Evolutionary conservation across 2,888 invertebrate genomes (phyloP).

Genomic region (Lordiphosa andalusiaca): DNA sequence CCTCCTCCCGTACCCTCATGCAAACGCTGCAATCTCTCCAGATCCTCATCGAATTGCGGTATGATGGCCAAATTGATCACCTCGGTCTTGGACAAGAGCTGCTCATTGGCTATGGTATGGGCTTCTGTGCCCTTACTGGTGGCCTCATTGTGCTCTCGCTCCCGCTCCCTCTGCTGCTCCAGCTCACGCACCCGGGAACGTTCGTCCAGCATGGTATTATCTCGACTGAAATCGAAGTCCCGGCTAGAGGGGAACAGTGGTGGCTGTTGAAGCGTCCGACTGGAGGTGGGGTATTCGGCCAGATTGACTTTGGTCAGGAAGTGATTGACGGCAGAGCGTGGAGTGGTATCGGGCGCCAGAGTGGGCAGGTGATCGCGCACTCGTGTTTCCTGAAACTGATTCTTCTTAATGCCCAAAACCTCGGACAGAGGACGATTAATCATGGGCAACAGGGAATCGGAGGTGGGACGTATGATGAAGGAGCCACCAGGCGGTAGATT

Average conservation of each 20-base stretch:
- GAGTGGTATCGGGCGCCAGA: conserved; percentile 58
- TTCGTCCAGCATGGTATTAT: conserved; percentile 78
- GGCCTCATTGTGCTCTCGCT: conserved; percentile 56
- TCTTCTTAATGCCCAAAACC: conserved; percentile 80
- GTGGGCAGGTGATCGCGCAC: conserved; percentile 76
- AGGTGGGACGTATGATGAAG: conserved; percentile 72
- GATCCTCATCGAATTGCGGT: conserved; percentile 80
- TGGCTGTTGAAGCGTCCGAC: conserved; percentile 53
- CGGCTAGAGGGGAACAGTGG: conserved; percentile 55
- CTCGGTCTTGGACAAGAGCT: conserved; percentile 79
- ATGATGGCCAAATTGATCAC: conserved; percentile 80
- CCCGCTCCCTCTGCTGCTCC: conserved; percentile 56
- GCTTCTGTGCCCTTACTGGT: conserved; percentile 55
- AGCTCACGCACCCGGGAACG: conserved; percentile 71
- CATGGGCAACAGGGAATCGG: conserved; percentile 79
- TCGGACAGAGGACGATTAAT: conserved; percentile 80
- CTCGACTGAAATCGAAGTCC: conserved; percentile 79
- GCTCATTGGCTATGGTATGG: conserved; percentile 76
- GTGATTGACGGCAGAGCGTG: conserved; percentile 56
- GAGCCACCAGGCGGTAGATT: conserved; percentile 57
- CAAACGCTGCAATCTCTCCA: conserved; percentile 78
- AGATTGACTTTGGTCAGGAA: conserved; percentile 78
- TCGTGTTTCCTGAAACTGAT: conserved; percentile 80
- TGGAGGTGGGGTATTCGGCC: conserved; percentile 76
- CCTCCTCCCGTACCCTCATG: conserved; percentile 74